Base-by-base conservation (phyloP, 2,888 invertebrate species). In the Nysson spinosus region DNA sequence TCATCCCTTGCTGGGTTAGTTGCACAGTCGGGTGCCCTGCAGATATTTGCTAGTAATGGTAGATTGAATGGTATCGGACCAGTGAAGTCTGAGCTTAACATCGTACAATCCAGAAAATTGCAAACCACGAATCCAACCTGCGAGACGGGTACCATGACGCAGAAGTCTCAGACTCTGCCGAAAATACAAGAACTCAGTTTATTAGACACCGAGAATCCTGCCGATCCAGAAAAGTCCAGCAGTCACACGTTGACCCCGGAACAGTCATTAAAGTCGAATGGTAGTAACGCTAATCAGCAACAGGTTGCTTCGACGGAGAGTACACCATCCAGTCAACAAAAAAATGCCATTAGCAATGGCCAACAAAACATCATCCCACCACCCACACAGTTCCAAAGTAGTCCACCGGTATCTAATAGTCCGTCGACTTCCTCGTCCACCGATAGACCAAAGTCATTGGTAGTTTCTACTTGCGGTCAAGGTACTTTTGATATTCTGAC, bases 401-500 rank as follows among this genome's bases (percentile, higher is more conserved):
- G 92, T 79, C 92, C 93, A 56, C 92, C 64, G 88, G 78, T 90
- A 20, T 91, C 92, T 12, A 92, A 92, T 73, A 91, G 90, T 77
- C 91, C 92, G 6, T 74, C 84, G 5, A 83, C 83, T 14, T 84
- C 84, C 0, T 81, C 85, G 7, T 83, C 85, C 3, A 83, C 79
- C 3, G 77, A 84, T 46, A 61, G 81, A 63, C 77, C 78, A 3
- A 80, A 79, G 55, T 81, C 79, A 17, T 61, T 81, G 65, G 69
- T 77, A 34, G 74, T 72, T n/a, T 84, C 87, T 12, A 84, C 87
- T 12, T 88, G 88, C n/a, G 90, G 90, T 81, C 89, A 90, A 52
- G 89, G 89, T 44, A 92, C 92, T 28, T 95, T 93, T 80, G 95
- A 96, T 84, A 90, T 95, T 63, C 89, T 96, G 61, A 91, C 93